phyloP scores from a whole-genome alignment of 2,113 vertebrate species.

The Macaca nemestrina region DNA sequence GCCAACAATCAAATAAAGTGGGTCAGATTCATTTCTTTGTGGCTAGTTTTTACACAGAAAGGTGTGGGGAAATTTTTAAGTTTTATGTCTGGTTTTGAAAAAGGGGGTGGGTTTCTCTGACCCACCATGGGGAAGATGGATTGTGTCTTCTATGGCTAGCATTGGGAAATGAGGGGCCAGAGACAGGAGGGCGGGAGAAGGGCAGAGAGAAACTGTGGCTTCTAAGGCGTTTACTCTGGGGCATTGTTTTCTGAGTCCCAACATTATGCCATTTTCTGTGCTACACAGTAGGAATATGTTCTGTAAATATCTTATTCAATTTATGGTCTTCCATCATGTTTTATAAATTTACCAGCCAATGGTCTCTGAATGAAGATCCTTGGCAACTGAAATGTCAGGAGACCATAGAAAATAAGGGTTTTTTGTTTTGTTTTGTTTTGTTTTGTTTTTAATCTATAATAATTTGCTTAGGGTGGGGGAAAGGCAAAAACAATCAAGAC shows the following conservation, averaged over 20 bases:
- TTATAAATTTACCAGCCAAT: slow-evolving; percentile 56
- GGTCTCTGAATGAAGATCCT: slow-evolving; percentile 60
- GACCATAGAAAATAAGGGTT: not conserved
- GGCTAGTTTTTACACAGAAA: not conserved
- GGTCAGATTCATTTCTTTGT: not conserved
- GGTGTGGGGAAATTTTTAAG: not conserved
- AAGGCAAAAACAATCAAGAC: slow-evolving; percentile 31
- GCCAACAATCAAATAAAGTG: not conserved
- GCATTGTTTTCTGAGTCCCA: not conserved
- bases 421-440: not conserved
- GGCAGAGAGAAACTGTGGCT: not conserved
- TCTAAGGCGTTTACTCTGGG: not conserved
- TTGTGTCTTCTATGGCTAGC: not conserved
- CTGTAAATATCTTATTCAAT: slow-evolving; percentile 65
- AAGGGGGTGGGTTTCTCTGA: not conserved
- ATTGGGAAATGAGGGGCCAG: not conserved
- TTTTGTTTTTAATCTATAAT: slow-evolving; percentile 34
- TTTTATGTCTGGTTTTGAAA: not conserved
- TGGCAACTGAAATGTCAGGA: slow-evolving; percentile 68
- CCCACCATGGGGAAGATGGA: not conserved
- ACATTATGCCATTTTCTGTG: not conserved
- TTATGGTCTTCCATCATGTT: slow-evolving; percentile 60
- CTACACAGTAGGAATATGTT: not conserved
- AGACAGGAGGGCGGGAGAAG: not conserved
- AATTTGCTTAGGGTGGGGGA: not conserved